Evolutionary conservation across 2,888 invertebrate genomes (phyloP).

Genomic region (Tetragonisca angustula): DNA sequence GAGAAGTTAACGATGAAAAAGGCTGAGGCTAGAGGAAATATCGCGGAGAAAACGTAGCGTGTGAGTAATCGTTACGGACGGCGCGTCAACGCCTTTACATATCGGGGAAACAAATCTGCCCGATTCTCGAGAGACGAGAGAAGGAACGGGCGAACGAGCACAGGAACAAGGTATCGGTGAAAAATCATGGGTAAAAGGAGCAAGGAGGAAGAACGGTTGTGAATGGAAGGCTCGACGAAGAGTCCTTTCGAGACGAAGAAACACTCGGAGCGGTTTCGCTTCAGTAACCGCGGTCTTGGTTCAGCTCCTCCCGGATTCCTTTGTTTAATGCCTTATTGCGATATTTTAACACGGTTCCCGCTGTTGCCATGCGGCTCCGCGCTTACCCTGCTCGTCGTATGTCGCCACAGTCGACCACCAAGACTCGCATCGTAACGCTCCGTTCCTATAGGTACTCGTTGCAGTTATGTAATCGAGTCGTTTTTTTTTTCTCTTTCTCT

Average conservation of each 20-base stretch:
- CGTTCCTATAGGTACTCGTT: not conserved
- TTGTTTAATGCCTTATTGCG: slow-evolving; percentile 82
- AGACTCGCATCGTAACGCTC: slow-evolving; percentile 25
- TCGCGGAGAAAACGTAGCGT: slow-evolving; percentile 10
- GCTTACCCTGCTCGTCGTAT: slow-evolving; percentile 59
- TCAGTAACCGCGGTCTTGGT: slow-evolving; percentile 81
- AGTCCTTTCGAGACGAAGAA: slow-evolving; percentile 71
- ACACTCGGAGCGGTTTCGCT: slow-evolving; percentile 72
- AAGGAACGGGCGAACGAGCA: not conserved
- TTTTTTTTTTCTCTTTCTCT: slow-evolving; percentile 6
- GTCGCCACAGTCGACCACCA: slow-evolving; percentile 53
- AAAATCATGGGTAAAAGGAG: slow-evolving; percentile 15
- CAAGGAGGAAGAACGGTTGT: slow-evolving; percentile 47
- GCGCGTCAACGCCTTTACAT: slow-evolving; percentile 27
- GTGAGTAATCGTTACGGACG: slow-evolving; percentile 41
- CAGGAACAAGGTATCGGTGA: not conserved
- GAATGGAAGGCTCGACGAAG: slow-evolving; percentile 56
- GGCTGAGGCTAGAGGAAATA: slow-evolving; percentile 9
- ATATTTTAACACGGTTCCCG: slow-evolving; percentile 78
- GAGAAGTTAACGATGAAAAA: slow-evolving; percentile 1
- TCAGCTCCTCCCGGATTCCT: slow-evolving; percentile 81
- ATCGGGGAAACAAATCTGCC: slow-evolving; percentile 36
- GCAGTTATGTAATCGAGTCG: slow-evolving; percentile 37
- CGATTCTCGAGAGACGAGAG: slow-evolving; percentile 10
- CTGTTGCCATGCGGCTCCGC: slow-evolving; percentile 72